phyloP scores from a whole-genome alignment of 1,140 invertebrate species.

The Camponotus vicinus region DNA sequence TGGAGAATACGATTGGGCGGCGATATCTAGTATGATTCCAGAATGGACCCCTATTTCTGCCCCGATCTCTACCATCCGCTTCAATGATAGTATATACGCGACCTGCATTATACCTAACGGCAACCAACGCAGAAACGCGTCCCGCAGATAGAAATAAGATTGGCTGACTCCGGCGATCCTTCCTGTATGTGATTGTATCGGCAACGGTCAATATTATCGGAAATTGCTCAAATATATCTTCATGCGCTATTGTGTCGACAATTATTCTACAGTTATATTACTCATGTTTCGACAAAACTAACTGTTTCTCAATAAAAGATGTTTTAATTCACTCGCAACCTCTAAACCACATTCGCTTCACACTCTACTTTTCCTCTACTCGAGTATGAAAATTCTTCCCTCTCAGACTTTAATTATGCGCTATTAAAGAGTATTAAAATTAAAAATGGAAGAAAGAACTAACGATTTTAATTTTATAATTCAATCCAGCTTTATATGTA shows the following conservation, averaged over 20 bases:
- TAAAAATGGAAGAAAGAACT: background rate
- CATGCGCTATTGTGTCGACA: background rate
- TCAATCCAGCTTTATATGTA: background rate
- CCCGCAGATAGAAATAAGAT: conserved; percentile 72
- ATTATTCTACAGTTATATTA: background rate
- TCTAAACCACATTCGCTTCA: background rate
- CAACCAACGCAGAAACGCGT: conserved; percentile 38
- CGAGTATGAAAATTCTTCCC: background rate
- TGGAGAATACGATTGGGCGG: conserved; percentile 74
- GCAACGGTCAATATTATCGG: conserved; percentile 11
- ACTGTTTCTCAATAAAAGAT: background rate
- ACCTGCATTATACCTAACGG: conserved; percentile 65
- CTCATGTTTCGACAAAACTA: background rate
- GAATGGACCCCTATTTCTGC: conserved; percentile 71
- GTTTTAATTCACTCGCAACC: background rate
- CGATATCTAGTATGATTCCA: conserved; percentile 77
- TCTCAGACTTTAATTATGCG: background rate
- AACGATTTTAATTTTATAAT: background rate
- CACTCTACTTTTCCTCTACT: background rate
- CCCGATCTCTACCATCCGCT: conserved; percentile 18
- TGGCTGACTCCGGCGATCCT: conserved; percentile 29
- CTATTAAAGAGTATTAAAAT: background rate
- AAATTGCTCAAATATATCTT: conserved; percentile 20
- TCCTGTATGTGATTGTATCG: conserved; percentile 61
- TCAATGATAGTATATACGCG: conserved; percentile 70